phyloP scores from a whole-genome alignment of 2,113 vertebrate species.

The Odontesthes bonariensis region DNA sequence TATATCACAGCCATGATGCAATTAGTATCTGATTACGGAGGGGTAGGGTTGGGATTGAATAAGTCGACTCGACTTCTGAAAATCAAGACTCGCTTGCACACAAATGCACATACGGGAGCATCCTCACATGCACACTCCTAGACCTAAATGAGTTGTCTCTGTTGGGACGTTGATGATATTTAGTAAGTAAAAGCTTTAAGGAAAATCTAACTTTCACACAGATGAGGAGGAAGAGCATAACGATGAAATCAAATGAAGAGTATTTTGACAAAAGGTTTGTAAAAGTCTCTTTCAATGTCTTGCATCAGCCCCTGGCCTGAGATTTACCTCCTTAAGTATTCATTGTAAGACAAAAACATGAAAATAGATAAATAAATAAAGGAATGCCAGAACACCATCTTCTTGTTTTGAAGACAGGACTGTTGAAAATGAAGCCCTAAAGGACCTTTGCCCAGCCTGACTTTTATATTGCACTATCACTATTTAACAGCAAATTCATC shows the following conservation, averaged over 20 bases:
- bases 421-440: constrained; percentile 36
- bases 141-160: constrained; percentile 10
- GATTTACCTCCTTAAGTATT: constrained; percentile 48
- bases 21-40: constrained; percentile 68
- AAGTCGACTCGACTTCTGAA: constrained; percentile 55
- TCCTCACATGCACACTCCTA: not conserved
- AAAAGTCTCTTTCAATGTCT: constrained; percentile 73
- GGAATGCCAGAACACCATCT: not conserved
- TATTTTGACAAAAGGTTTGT: constrained; percentile 61
- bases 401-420: constrained; percentile 29
- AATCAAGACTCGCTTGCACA: constrained; percentile 8
- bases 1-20: constrained; percentile 76
- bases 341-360: constrained; percentile 8
- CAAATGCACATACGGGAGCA: not conserved
- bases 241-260: constrained; percentile 33
- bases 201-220: constrained; percentile 24
- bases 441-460: constrained; percentile 18
- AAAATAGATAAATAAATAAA: not conserved
- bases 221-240: constrained; percentile 32
- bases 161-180: constrained; percentile 47
- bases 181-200: constrained; percentile 48
- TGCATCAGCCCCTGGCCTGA: constrained; percentile 68
- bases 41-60: constrained; percentile 3
- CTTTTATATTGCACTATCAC: not conserved
- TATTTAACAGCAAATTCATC: constrained; percentile 18